Evolutionary conservation across 2,113 vertebrate species (phyloP).

Genomic region (Burhinus bistriatus): DNA sequence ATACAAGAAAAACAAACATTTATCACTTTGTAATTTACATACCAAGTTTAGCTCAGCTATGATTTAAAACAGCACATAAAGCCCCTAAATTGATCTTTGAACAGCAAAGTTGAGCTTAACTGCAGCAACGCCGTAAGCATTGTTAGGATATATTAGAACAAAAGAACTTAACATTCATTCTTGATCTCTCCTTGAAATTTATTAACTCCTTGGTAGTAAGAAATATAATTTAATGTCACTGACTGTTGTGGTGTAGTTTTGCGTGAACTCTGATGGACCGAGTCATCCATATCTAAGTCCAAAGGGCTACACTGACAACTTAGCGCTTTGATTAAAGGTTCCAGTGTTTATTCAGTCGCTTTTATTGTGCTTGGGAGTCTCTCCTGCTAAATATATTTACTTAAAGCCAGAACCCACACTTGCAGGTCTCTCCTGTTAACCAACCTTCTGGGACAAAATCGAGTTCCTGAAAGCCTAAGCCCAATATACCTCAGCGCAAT

Average conservation of each 20-base stretch:
- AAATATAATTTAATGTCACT: neutral
- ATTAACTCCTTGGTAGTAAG: constrained; percentile 10
- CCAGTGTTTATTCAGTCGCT: neutral
- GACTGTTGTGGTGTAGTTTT: neutral
- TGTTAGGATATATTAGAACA: constrained; percentile 31
- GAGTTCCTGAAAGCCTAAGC: constrained; percentile 51
- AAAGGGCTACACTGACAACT: neutral
- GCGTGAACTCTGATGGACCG: neutral
- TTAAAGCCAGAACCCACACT: constrained; percentile 25
- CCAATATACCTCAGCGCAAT: neutral
- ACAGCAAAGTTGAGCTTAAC: constrained; percentile 8
- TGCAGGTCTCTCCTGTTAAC: constrained; percentile 15
- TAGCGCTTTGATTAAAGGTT: neutral
- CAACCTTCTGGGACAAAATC: constrained; percentile 20
- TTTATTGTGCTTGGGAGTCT: neutral
- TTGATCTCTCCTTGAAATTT: neutral
- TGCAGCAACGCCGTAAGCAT: neutral
- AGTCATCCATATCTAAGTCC: neutral
- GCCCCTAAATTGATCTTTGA: constrained; percentile 33
- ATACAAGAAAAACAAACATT: neutral
- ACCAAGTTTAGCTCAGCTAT: constrained; percentile 18
- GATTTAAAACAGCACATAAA: constrained; percentile 63
- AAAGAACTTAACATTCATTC: neutral
- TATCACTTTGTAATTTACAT: constrained; percentile 38
- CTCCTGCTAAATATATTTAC: constrained; percentile 27